A percentile compares a stretch with the other conserved stretches of the same genome.
Conservation (phyloP, 2,888 invertebrate species). For the Nowickia ferox region DNA sequence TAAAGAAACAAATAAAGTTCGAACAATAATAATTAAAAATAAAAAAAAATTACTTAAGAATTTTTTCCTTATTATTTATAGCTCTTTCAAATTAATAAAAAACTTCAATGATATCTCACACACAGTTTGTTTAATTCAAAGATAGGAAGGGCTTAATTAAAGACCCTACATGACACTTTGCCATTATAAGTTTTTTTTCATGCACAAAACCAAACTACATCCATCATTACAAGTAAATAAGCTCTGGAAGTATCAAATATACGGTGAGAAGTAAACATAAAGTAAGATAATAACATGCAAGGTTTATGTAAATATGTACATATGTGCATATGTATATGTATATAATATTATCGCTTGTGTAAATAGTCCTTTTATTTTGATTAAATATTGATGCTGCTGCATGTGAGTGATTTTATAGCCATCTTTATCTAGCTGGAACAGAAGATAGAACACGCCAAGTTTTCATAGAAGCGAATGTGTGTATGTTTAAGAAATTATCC, state of each 20-base stretch:
- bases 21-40: too few species aligned
- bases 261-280: background rate
- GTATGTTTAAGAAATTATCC: too few species aligned
- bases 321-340: background rate
- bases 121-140: background rate
- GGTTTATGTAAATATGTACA: background rate
- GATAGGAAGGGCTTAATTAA: too few species aligned
- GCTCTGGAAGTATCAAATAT: background rate
- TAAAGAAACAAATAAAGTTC: too few species aligned
- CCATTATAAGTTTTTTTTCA: background rate
- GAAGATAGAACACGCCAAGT: too few species aligned
- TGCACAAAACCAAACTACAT: background rate
- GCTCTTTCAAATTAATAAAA: background rate
- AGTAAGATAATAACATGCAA: background rate
- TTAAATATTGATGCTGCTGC: constrained; percentile 4
- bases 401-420: background rate
- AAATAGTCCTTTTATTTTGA: constrained; percentile 1
- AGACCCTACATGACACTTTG: background rate
- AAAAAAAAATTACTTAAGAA: too few species aligned
- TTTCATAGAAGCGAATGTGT: too few species aligned
- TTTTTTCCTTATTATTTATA: too few species aligned
- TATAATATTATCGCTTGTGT: background rate
- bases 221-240: background rate
- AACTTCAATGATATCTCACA: background rate
- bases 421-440: background rate